A percentile compares a stretch with the other conserved stretches of the same genome.
Conservation (phyloP, 2,888 invertebrate species). For the Hetaerina titia region DNA sequence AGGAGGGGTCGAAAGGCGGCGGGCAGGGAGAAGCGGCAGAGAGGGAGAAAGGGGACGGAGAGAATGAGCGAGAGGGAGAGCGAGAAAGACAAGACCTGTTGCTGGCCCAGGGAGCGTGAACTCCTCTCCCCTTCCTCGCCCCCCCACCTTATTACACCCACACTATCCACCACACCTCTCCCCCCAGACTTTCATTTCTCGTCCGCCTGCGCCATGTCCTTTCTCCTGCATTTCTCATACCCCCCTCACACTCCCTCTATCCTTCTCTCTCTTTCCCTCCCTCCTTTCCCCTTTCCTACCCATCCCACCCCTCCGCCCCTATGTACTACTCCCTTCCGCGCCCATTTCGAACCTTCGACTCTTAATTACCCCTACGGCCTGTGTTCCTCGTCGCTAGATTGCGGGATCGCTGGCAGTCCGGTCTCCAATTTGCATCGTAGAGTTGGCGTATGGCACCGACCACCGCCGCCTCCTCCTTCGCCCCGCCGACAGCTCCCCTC, state of each 20-base stretch:
- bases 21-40: neutral
- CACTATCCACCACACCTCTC: neutral
- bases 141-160: neutral
- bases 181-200: neutral
- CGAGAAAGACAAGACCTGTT: conserved; percentile 26
- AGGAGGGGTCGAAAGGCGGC: neutral
- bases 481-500: too few species aligned
- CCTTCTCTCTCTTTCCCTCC: neutral
- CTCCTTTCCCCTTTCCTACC: neutral
- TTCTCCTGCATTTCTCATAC: neutral
- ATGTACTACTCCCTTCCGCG: neutral
- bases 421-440: conserved; percentile 3
- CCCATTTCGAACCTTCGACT: neutral
- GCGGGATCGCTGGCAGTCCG: neutral
- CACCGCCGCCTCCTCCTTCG: neutral
- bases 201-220: neutral
- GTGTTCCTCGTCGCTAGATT: neutral
- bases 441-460: neutral
- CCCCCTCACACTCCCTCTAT: neutral
- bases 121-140: neutral
- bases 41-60: neutral
- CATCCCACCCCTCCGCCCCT: neutral
- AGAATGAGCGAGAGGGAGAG: neutral
- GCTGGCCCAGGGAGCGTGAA: conserved; percentile 44
- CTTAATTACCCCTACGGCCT: conserved; percentile 12